phyloP scores from a whole-genome alignment of 2,113 vertebrate genomes.

The Pluvianellus socialis region DNA sequence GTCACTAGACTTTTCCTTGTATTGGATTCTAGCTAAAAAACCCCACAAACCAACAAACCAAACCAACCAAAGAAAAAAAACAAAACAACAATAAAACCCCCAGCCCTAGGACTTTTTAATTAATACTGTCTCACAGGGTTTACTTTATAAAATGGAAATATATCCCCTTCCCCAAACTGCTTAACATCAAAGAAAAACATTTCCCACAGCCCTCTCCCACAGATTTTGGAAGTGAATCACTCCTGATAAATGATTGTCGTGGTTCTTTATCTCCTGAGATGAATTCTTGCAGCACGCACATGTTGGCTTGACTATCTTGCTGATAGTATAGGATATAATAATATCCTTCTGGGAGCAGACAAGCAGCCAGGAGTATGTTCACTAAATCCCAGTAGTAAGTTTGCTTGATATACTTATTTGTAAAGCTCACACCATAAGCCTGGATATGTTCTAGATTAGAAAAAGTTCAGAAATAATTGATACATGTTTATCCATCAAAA shows the following conservation, averaged over 20 bases:
- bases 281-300: neutral
- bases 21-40: neutral
- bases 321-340: neutral
- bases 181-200: neutral
- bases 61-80: neutral
- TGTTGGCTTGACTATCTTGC: neutral
- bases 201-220: neutral
- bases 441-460: neutral
- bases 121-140: neutral
- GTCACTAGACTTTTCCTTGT: neutral
- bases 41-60: neutral
- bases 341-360: neutral
- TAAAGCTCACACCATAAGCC: neutral
- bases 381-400: neutral
- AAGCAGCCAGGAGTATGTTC: neutral
- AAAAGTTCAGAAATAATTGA: neutral
- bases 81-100: neutral
- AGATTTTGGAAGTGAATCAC: neutral
- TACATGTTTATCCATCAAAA: neutral
- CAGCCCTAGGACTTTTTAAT: neutral
- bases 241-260: rapidly evolving
- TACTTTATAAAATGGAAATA: neutral
- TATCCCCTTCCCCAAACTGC: neutral
- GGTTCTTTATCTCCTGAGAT: neutral
- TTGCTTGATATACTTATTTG: neutral